Conservation (phyloP, 2,888 invertebrate genomes). For the Camptogramma bilineatum region DNA sequence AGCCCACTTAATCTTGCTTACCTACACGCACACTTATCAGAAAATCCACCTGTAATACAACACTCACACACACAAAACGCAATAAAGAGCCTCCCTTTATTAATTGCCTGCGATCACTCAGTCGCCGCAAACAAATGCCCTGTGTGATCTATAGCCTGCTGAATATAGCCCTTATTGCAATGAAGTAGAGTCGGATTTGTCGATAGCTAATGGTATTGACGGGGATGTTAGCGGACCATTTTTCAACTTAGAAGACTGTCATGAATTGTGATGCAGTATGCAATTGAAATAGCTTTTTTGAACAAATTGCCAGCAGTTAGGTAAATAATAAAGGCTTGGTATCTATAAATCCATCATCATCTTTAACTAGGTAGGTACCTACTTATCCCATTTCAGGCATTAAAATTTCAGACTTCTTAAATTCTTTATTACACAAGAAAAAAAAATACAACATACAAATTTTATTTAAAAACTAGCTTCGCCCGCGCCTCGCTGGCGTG, state of each 20-base stretch:
- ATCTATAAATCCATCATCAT: no score
- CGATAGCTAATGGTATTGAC: slow-evolving; percentile 17
- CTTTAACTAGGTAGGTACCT: no score
- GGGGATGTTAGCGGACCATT: slow-evolving; percentile 38
- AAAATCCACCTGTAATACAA: slow-evolving; percentile 37
- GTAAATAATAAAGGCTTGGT: no score
- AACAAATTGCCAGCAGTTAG: neutral
- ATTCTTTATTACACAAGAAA: no score
- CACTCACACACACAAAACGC: slow-evolving; percentile 49
- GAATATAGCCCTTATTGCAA: slow-evolving; percentile 58
- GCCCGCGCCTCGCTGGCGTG: no score
- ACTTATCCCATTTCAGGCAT: no score
- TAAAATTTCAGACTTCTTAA: no score
- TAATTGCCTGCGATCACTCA: slow-evolving; percentile 66
- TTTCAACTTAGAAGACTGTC: slow-evolving; percentile 33
- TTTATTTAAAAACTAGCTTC: no score
- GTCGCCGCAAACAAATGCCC: slow-evolving; percentile 67
- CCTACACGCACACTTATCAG: slow-evolving; percentile 26
- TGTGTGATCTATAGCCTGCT: slow-evolving; percentile 59
- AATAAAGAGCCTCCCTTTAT: slow-evolving; percentile 62
- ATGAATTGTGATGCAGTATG: slow-evolving; percentile 24
- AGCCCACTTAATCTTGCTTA: slow-evolving; percentile 27
- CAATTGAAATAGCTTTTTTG: slow-evolving; percentile 2
- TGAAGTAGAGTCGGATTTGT: slow-evolving; percentile 40
- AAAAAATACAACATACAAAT: no score